Conservation (phyloP, 2,888 invertebrate species). For the Cataglyphis livida region DNA sequence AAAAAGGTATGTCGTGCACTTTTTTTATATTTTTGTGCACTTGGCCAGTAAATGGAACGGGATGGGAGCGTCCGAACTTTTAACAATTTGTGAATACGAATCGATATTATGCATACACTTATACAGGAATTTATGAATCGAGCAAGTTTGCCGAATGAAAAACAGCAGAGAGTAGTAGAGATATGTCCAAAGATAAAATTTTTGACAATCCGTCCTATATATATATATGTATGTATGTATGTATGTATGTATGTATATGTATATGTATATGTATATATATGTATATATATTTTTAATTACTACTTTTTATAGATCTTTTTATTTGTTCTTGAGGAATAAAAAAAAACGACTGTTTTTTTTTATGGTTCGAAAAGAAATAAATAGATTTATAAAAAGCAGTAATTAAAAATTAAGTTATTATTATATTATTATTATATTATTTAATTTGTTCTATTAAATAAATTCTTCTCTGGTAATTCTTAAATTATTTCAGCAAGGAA, state of each 20-base stretch:
- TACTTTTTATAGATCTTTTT: too few relatives aligned
- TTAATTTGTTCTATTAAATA: background rate
- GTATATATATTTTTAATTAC: too few relatives aligned
- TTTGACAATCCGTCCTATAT: slow-evolving; percentile 76
- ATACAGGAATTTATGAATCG: slow-evolving; percentile 16
- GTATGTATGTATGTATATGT: too few relatives aligned
- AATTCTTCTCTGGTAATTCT: background rate
- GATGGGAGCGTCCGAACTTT: slow-evolving; percentile 4
- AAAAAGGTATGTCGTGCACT: slow-evolving; percentile 13
- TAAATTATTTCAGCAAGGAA: slow-evolving; percentile 86
- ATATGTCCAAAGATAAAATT: slow-evolving; percentile 21
- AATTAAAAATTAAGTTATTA: background rate
- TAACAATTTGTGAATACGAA: slow-evolving; percentile 13
- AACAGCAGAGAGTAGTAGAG: background rate
- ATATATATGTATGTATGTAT: too few relatives aligned
- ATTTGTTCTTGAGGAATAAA: too few relatives aligned
- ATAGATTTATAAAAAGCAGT: background rate
- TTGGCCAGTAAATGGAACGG: slow-evolving; percentile 19
- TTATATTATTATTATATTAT: background rate
- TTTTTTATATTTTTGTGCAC: slow-evolving; percentile 22
- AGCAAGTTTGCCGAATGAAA: slow-evolving; percentile 21
- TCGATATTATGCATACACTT: slow-evolving; percentile 1
- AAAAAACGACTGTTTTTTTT: background rate
- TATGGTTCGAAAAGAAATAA: background rate
- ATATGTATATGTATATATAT: too few relatives aligned